Percentiles rank a stretch among this genome's conserved stretches.
Conservation (phyloP, 2,113 vertebrate species). For the Chaetorhynchus papuensis region DNA sequence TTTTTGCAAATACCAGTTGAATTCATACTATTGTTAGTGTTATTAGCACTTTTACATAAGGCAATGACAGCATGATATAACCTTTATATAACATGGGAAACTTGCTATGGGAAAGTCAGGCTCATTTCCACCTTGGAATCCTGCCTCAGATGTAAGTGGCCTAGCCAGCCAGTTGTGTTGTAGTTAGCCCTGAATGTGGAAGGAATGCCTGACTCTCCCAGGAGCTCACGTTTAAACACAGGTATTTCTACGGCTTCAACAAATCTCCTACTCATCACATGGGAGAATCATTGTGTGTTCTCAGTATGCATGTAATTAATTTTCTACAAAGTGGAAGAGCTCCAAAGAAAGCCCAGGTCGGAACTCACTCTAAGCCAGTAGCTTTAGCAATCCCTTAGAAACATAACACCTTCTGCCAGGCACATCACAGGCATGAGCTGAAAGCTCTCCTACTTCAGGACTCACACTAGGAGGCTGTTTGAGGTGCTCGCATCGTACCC, state of each 20-base stretch:
- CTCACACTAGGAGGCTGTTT: neutral
- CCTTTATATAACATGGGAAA: neutral
- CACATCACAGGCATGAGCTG: neutral
- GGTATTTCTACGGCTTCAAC: neutral
- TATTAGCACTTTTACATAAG: neutral
- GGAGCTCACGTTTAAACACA: neutral
- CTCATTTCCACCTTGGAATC: neutral
- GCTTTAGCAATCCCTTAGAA: conserved; percentile 10
- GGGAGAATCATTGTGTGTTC: neutral
- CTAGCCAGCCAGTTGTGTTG: neutral
- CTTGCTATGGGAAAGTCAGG: neutral
- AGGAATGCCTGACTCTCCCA: neutral
- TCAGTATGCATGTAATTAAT: conserved; percentile 15
- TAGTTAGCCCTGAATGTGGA: neutral
- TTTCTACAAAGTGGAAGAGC: conserved; percentile 23
- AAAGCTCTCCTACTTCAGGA: neutral
- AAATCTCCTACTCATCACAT: neutral
- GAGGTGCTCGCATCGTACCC: neutral
- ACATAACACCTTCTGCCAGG: neutral
- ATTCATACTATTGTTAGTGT: neutral
- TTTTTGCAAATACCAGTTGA: neutral
- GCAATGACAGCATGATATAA: neutral
- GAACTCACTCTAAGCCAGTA: neutral
- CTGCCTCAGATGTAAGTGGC: neutral
- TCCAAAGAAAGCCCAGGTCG: neutral